phyloP scores from a whole-genome alignment of 2,888 invertebrate species.

The Ypsolopha sequella region DNA sequence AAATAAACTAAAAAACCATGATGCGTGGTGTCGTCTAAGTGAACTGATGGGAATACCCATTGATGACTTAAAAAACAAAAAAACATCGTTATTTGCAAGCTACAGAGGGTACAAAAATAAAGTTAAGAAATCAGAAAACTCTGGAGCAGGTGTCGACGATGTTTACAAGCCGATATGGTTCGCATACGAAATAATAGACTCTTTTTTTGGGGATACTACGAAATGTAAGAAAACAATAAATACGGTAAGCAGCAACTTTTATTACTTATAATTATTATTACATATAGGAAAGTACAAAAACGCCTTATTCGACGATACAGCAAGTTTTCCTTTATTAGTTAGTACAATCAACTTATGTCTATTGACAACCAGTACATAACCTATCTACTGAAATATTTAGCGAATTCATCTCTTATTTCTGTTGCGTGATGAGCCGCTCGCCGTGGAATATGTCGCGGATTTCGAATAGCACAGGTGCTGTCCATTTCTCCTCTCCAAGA shows the following conservation, averaged over 20 bases:
- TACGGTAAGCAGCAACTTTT: neutral
- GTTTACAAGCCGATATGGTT: constrained; percentile 6
- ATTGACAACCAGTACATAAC: no score
- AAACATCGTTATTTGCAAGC: constrained; percentile 7
- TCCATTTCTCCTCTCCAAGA: constrained; percentile 11
- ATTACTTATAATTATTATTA: constrained; percentile 2
- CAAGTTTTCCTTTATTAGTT: constrained; percentile 3
- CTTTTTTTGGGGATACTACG: constrained; percentile 7
- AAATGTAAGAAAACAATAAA: constrained; percentile 9
- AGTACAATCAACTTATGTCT: constrained; percentile 4
- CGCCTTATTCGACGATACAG: constrained; percentile 4
- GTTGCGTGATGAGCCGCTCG: constrained; percentile 2
- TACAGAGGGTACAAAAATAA: constrained; percentile 7
- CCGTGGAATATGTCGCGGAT: neutral
- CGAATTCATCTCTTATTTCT: constrained; percentile 6
- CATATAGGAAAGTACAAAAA: constrained; percentile 3
- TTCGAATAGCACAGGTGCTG: constrained; percentile 5
- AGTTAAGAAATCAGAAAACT: constrained; percentile 7
- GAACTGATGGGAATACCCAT: constrained; percentile 3
- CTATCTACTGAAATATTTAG: constrained; percentile 5
- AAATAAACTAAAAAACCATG: no score
- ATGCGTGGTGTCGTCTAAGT: constrained; percentile 4
- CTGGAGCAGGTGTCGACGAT: constrained; percentile 7
- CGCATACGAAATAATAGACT: no score
- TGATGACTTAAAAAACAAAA: constrained; percentile 7